A percentile compares a stretch with the other conserved stretches of the same genome.
These are phyloP conservation scores for Laspeyria flexula DNA, from an alignment of 2,888 invertebrate species.

Conservation along the genomic window DNA sequence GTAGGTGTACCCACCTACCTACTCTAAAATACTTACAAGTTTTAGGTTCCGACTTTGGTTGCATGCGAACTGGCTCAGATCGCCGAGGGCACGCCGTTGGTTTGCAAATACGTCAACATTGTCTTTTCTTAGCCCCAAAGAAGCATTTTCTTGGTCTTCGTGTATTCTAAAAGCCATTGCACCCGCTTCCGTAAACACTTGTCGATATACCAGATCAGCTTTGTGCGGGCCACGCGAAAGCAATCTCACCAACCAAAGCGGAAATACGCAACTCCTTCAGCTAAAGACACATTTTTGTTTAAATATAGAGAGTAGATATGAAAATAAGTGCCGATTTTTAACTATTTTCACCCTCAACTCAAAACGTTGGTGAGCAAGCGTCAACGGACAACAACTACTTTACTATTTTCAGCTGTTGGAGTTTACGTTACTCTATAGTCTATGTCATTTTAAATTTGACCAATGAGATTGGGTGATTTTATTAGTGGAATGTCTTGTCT, in stretches of 20 bases:
- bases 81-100: slow-evolving; percentile 88
- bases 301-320: slow-evolving; percentile 60
- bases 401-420: slow-evolving; percentile 79
- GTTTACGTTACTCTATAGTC: slow-evolving; percentile 69
- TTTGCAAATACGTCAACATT: slow-evolving; percentile 79
- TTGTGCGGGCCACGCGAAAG: slow-evolving; percentile 52
- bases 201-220: slow-evolving; percentile 50
- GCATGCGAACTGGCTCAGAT: slow-evolving; percentile 86
- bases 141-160: slow-evolving; percentile 91
- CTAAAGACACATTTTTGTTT: slow-evolving; percentile 63
- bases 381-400: slow-evolving; percentile 84
- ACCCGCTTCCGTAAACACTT: slow-evolving; percentile 72
- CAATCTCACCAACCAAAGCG: slow-evolving; percentile 58
- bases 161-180: slow-evolving; percentile 92
- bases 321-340: slow-evolving; percentile 48
- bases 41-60: slow-evolving; percentile 82
- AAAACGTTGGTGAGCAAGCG: slow-evolving; percentile 66
- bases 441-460: slow-evolving; percentile 73
- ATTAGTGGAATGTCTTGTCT: not conserved
- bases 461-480: slow-evolving; percentile 59
- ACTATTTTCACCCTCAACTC: slow-evolving; percentile 75
- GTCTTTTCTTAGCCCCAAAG: slow-evolving; percentile 83
- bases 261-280: slow-evolving; percentile 47
- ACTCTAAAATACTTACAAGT: slow-evolving; percentile 74
- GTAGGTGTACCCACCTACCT: no score